phyloP scores from a whole-genome alignment of 2,888 invertebrate genomes.

The Eupsilia transversa region DNA sequence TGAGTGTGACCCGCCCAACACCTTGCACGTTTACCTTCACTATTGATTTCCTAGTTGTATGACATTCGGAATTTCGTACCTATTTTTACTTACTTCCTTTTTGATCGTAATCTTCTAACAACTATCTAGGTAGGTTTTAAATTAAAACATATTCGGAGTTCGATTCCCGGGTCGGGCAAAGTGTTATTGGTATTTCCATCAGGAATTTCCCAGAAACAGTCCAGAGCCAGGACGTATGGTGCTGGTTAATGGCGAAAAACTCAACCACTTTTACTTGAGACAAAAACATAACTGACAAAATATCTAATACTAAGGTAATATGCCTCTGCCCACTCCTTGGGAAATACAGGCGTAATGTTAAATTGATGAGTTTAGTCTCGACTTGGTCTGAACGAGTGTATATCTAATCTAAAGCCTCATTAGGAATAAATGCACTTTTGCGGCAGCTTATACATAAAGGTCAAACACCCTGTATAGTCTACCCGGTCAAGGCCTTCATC shows the following conservation, averaged over 20 bases:
- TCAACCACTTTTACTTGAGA: no score
- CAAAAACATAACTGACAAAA: neutral
- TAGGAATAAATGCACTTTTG: slow-evolving; percentile 30
- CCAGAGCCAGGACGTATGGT: neutral
- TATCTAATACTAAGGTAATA: neutral
- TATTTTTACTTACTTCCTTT: neutral
- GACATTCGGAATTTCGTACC: slow-evolving; percentile 10
- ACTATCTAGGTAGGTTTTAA: neutral
- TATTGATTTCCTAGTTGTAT: slow-evolving; percentile 51
- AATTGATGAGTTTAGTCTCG: neutral
- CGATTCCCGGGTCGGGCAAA: neutral
- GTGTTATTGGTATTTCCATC: neutral
- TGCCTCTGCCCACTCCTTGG: neutral
- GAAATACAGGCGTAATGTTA: neutral
- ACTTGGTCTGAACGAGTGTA: slow-evolving; percentile 1
- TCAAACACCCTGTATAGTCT: slow-evolving; percentile 28
- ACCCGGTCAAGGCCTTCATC: slow-evolving; percentile 57
- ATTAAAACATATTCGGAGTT: neutral
- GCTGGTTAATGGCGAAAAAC: neutral
- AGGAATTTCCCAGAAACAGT: neutral
- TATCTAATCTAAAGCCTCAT: slow-evolving; percentile 18
- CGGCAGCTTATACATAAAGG: slow-evolving; percentile 29
- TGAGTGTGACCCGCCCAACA: slow-evolving; percentile 15
- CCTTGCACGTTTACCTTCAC: slow-evolving; percentile 55
- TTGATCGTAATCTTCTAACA: slow-evolving; percentile 1